phyloP scores from a whole-genome alignment of 1,140 invertebrate genomes.

The Araneus ventricosus region DNA sequence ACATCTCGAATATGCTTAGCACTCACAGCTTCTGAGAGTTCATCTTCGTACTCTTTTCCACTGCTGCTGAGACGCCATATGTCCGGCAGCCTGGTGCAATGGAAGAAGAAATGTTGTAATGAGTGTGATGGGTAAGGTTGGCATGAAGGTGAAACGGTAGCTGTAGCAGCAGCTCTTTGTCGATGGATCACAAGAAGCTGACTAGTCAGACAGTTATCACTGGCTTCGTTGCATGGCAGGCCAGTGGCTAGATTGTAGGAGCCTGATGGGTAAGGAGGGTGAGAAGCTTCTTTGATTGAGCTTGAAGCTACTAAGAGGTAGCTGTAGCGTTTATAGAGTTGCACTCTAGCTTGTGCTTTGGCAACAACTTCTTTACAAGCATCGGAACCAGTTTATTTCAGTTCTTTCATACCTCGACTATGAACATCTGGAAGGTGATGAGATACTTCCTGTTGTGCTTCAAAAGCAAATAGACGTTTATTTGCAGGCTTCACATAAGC shows the following conservation, averaged over 20 bases:
- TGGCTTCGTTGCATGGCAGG: slow-evolving; percentile 70
- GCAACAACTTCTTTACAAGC: no score
- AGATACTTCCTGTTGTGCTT: no score
- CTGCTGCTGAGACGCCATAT: neutral
- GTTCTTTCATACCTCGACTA: no score
- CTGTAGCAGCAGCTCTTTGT: slow-evolving; percentile 48
- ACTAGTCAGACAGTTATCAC: slow-evolving; percentile 73
- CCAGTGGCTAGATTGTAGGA: slow-evolving; percentile 75
- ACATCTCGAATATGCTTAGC: slow-evolving; percentile 68
- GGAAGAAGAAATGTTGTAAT: slow-evolving; percentile 49
- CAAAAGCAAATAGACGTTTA: no score
- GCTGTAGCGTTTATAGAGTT: no score
- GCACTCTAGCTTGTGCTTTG: no score
- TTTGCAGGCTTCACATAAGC: no score
- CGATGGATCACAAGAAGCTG: slow-evolving; percentile 67
- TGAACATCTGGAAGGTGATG: no score
- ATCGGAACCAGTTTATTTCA: no score
- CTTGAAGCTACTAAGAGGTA: no score
- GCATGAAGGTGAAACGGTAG: slow-evolving; percentile 54
- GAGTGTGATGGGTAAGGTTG: slow-evolving; percentile 64
- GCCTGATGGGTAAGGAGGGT: slow-evolving; percentile 77
- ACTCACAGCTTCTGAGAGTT: slow-evolving; percentile 76
- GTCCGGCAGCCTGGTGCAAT: slow-evolving; percentile 1
- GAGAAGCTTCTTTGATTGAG: slow-evolving; percentile 77
- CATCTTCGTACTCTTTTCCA: slow-evolving; percentile 75